Conservation (phyloP, 2,888 invertebrate species). For the Chaetoderma sp. region DNA sequence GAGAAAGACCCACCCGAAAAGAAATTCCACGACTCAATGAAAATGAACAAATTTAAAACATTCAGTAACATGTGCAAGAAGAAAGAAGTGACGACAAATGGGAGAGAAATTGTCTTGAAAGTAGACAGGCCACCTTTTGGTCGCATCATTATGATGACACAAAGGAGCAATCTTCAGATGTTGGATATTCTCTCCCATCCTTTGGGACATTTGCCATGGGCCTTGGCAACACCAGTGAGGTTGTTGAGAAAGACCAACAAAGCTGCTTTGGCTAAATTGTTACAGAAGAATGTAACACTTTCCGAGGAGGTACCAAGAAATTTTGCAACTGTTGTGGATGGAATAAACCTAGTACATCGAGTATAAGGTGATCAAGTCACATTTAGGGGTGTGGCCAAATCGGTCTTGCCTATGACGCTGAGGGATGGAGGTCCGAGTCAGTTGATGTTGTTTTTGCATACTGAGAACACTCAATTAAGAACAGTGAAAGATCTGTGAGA, state of each 20-base stretch:
- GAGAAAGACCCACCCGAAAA: too few relatives aligned
- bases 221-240: slow-evolving; percentile 27
- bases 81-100: slow-evolving; percentile 22
- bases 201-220: slow-evolving; percentile 33
- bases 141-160: too few relatives aligned
- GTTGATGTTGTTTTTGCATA: slow-evolving; percentile 34
- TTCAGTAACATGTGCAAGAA: too few relatives aligned
- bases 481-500: slow-evolving; percentile 22
- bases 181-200: too few relatives aligned
- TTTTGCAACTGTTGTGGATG: slow-evolving; percentile 28
- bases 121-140: too few relatives aligned
- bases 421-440: slow-evolving; percentile 9
- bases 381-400: slow-evolving; percentile 24
- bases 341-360: slow-evolving; percentile 26
- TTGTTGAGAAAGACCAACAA: slow-evolving; percentile 29
- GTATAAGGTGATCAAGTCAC: slow-evolving; percentile 22
- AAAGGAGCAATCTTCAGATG: too few relatives aligned
- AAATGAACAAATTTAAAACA: slow-evolving; percentile 25
- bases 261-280: too few relatives aligned
- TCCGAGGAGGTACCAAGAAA: slow-evolving; percentile 20
- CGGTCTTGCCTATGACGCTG: too few relatives aligned
- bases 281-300: slow-evolving; percentile 23
- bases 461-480: slow-evolving; percentile 30
- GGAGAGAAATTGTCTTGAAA: too few relatives aligned
- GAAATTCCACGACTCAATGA: too few relatives aligned